Conservation (phyloP, 2,113 vertebrate species). For the Chrysochloris asiatica region DNA sequence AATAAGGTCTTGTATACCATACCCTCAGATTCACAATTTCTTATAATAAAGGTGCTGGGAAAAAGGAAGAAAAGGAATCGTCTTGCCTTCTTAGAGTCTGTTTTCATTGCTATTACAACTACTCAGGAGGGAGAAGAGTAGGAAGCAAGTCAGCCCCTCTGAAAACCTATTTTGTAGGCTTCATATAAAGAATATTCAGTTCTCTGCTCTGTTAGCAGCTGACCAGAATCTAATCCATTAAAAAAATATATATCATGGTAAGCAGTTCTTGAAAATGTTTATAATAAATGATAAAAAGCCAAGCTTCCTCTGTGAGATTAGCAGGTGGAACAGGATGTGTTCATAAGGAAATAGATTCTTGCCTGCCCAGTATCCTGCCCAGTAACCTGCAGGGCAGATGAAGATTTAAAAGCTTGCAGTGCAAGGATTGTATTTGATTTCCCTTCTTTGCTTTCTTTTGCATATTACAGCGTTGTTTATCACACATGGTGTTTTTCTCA, state of each 20-base stretch:
- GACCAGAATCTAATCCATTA: conserved; percentile 76
- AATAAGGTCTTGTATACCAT: background rate
- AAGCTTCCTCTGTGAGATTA: conserved; percentile 76
- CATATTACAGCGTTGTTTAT: background rate
- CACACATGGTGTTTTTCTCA: conserved; percentile 2
- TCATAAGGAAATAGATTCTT: conserved; percentile 81
- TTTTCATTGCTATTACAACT: conserved; percentile 59
- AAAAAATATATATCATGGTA: conserved; percentile 70
- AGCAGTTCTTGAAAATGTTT: conserved; percentile 81
- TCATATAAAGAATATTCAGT: conserved; percentile 56
- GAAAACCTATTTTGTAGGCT: conserved; percentile 48
- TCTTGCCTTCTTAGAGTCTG: conserved; percentile 39
- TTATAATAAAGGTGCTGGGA: background rate
- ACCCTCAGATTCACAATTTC: background rate
- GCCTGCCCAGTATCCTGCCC: conserved; percentile 62
- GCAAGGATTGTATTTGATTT: conserved; percentile 73
- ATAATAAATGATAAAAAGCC: conserved; percentile 80
- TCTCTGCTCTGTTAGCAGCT: conserved; percentile 71
- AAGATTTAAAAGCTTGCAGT: conserved; percentile 59
- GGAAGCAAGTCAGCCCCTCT: conserved; percentile 42
- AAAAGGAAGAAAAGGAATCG: background rate
- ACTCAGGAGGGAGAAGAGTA: conserved; percentile 42
- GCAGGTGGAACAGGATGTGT: conserved; percentile 56
- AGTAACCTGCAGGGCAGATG: conserved; percentile 19
- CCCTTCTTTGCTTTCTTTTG: conserved; percentile 62